phyloP scores from a whole-genome alignment of 2,113 vertebrate genomes.

The Phalacrocorax brasilianus region DNA sequence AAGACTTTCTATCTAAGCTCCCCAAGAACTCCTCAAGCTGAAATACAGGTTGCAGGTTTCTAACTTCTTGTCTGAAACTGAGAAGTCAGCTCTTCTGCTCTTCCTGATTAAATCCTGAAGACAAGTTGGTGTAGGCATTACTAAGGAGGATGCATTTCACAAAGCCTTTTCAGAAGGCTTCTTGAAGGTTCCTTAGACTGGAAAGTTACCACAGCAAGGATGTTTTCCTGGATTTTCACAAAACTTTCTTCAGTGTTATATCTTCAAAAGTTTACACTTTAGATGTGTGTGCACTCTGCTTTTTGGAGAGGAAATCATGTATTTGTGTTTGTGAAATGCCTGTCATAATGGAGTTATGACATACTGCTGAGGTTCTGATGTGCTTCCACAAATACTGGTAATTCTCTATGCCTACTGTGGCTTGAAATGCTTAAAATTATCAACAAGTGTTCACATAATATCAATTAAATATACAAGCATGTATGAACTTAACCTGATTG shows the following conservation, averaged over 20 bases:
- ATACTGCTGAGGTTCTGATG: background rate
- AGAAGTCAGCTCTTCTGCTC: background rate
- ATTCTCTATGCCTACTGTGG: background rate
- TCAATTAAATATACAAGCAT: background rate
- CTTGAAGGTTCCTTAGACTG: background rate
- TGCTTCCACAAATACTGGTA: background rate
- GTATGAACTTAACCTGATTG: background rate
- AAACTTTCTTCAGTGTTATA: background rate
- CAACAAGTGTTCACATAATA: background rate
- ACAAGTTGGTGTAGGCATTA: background rate
- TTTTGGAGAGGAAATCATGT: background rate
- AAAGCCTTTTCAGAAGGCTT: background rate
- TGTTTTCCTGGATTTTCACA: background rate
- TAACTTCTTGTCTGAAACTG: background rate
- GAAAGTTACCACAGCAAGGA: background rate
- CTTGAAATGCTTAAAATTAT: background rate
- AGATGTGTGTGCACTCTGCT: background rate
- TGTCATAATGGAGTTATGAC: background rate
- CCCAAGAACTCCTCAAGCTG: background rate
- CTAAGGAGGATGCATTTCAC: background rate
- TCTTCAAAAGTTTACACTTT: background rate
- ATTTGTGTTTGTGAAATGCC: background rate
- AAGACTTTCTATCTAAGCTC: background rate
- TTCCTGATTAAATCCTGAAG: background rate
- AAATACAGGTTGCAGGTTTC: background rate